Conservation (phyloP, 2,797 vertebrate genomes). For the Tadarida brasiliensis region DNA sequence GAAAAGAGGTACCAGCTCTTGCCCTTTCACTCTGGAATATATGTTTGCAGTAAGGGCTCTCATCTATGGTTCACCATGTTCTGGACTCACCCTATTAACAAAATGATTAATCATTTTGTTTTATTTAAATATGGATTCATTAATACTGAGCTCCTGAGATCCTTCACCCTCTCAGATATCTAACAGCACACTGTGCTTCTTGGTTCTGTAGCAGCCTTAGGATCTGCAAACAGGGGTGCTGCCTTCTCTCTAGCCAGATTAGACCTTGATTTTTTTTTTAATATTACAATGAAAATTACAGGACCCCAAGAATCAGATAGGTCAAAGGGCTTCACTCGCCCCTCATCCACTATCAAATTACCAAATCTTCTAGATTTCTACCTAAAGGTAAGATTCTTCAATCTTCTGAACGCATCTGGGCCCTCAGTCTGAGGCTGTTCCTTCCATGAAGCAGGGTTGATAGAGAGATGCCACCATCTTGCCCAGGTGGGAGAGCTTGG, state of each 20-base stretch:
- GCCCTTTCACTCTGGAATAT: background rate
- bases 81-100: background rate
- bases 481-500: background rate
- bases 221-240: background rate
- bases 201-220: background rate
- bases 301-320: background rate
- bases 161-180: background rate
- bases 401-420: background rate
- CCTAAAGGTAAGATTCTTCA: background rate
- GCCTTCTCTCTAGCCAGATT: background rate
- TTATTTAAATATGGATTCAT: background rate
- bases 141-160: background rate
- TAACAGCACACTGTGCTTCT: background rate
- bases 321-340: background rate
- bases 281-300: background rate
- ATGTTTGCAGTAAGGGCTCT: background rate
- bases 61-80: background rate
- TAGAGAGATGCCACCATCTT: background rate
- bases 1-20: background rate
- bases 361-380: background rate
- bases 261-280: background rate
- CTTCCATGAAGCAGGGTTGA: background rate
- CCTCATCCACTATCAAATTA: background rate
- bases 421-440: background rate
- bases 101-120: background rate